Conservation (phyloP, 2,113 vertebrate species). For the Leiothrix lutea region DNA sequence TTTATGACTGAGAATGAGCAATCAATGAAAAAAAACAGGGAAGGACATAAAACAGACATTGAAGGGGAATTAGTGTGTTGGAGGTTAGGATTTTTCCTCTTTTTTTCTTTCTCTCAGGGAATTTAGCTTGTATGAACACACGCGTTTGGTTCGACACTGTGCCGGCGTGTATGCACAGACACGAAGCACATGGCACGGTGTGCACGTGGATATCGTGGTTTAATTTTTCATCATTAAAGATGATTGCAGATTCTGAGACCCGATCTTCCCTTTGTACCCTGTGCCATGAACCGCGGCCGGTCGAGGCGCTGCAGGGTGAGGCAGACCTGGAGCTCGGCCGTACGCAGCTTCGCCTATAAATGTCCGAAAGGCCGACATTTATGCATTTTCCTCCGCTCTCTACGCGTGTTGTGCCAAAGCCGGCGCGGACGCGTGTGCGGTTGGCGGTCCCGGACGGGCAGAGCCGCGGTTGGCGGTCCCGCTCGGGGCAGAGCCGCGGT, state of each 20-base stretch:
- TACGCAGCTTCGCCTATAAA: not conserved
- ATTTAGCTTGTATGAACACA: accelerated
- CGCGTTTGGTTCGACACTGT: not conserved
- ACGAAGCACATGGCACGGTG: not conserved
- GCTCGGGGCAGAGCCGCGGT: too few species aligned
- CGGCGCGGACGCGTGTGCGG: not conserved
- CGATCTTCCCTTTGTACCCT: not conserved
- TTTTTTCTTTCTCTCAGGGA: not conserved
- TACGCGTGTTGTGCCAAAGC: accelerated
- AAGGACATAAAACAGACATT: not conserved
- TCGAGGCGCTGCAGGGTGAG: not conserved
- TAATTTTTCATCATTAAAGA: not conserved
- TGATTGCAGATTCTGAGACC: not conserved
- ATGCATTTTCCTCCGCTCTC: not conserved
- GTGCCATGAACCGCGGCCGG: not conserved
- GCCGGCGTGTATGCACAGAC: not conserved
- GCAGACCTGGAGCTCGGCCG: not conserved
- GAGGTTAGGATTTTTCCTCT: not conserved
- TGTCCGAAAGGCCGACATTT: not conserved
- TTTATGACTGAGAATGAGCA: not conserved
- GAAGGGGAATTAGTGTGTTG: not conserved
- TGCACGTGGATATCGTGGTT: not conserved
- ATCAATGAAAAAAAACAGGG: not conserved
- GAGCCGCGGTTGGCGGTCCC: too few species aligned
- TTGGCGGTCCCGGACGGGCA: too few species aligned